Evolutionary conservation across 2,797 vertebrate genomes (phyloP), one percentile per base, ranked within the genome.

Genomic region (Poeciliopsis presidionis): DNA sequence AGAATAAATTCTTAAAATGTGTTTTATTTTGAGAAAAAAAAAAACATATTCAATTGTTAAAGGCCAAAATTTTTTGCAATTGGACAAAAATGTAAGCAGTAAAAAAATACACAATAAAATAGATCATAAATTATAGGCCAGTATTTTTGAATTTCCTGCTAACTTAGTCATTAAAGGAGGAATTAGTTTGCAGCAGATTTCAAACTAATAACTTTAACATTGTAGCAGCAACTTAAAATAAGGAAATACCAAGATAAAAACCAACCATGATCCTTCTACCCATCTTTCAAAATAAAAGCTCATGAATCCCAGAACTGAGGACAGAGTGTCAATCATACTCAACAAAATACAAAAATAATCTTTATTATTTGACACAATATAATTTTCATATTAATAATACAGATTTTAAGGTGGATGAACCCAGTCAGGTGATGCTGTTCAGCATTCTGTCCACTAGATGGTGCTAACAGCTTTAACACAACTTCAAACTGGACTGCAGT

Each of bases 391-490:
- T 61, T 4, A 46, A 20, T 20, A 20, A 51, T 51, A 49, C 5
- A 22, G 49, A 51, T 51, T 7, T 41, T 7, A 41, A 41, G 14
- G 30, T 25, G 22, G 22, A 25, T 9, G 12, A 30, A 59, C 12
- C 55, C n/a, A 4, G 25, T 1, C 5, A 73, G 8, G 33, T 13
- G 53, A 36, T 63, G 73, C 13, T 30, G 49, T 71, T 80, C 41
- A 14, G 1, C 6, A 1, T 57, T n/a, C 30, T 75, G 63, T 8
- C 78, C 78, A 80, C 78, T 30, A 80, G 73, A 59, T 57, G 78
- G 63, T 0, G 78, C 47, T 13, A 55, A 55, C 0, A 12, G 18
- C 4, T 20, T 16, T 49, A 53, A 55, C 2, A 28, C 7, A 28
- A 43, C 1, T 3, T 14, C 46, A 51, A 47, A 65, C 18, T 45